A percentile compares a stretch with the other conserved stretches of the same genome.
phyloP scores from a whole-genome alignment of 2,888 invertebrate genomes.

The Megastigmus dorsalis region DNA sequence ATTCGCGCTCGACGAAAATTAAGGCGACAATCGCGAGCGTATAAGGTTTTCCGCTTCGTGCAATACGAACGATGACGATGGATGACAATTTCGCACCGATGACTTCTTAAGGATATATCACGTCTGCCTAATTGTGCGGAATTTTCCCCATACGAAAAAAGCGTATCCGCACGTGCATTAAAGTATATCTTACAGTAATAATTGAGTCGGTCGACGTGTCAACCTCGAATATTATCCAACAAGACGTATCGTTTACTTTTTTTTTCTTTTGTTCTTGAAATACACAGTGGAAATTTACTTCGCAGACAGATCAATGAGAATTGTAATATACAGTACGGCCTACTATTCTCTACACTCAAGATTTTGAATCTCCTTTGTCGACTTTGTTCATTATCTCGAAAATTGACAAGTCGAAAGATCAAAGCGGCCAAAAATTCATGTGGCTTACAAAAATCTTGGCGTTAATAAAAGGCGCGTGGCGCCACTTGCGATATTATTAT shows the following conservation, averaged over 20 bases:
- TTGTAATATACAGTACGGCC: slow-evolving; percentile 31
- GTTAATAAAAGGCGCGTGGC: not conserved
- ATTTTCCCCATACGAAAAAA: not conserved
- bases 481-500: not conserved
- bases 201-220: not conserved
- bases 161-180: slow-evolving; percentile 2
- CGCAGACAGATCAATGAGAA: slow-evolving; percentile 19
- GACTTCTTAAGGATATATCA: slow-evolving; percentile 24
- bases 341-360: slow-evolving; percentile 20
- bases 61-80: not conserved
- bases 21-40: too few relatives aligned
- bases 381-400: slow-evolving; percentile 35
- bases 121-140: slow-evolving; percentile 22
- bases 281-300: slow-evolving; percentile 22
- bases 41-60: too few relatives aligned
- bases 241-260: too few relatives aligned
- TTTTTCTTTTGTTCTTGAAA: slow-evolving; percentile 15
- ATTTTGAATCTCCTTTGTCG: slow-evolving; percentile 36
- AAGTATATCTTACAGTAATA: slow-evolving; percentile 30
- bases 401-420: slow-evolving; percentile 26
- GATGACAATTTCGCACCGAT: slow-evolving; percentile 36
- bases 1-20: too few relatives aligned
- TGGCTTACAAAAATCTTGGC: slow-evolving; percentile 4
- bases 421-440: slow-evolving; percentile 10
- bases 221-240: slow-evolving; percentile 22